Evolutionary conservation across 2,797 vertebrate species (phyloP).

Genomic region (Labeo calbasu): DNA sequence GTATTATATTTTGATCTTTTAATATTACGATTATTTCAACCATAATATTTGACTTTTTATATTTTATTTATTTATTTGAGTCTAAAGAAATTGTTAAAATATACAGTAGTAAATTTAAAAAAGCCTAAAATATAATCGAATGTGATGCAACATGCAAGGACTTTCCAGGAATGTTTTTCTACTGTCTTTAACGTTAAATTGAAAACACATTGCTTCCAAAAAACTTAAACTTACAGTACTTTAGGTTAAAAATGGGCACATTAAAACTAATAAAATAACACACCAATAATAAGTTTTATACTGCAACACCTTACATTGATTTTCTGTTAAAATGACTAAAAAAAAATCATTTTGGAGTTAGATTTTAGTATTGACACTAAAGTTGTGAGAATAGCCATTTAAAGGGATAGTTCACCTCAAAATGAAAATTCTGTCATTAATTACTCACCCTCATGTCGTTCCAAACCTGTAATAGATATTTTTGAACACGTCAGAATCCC

Average conservation of each 20-base stretch:
- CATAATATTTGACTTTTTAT: background rate
- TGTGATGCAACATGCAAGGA: background rate
- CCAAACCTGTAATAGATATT: too few species aligned
- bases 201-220: background rate
- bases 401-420: too few species aligned
- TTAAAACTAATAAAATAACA: background rate
- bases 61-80: background rate
- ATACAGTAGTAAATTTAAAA: background rate
- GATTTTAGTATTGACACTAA: background rate
- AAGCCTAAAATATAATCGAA: background rate
- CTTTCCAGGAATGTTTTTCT: background rate
- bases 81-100: background rate
- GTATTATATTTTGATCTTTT: background rate
- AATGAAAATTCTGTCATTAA: too few species aligned
- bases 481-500: too few species aligned
- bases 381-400: background rate
- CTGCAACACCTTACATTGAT: background rate
- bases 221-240: background rate
- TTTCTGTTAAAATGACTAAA: too few species aligned
- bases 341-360: background rate
- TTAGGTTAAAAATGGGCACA: background rate
- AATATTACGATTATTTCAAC: background rate
- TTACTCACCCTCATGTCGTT: too few species aligned
- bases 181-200: background rate
- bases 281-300: background rate